Conservation (phyloP, 2,113 vertebrate genomes). For the Takifugu bimaculatus region DNA sequence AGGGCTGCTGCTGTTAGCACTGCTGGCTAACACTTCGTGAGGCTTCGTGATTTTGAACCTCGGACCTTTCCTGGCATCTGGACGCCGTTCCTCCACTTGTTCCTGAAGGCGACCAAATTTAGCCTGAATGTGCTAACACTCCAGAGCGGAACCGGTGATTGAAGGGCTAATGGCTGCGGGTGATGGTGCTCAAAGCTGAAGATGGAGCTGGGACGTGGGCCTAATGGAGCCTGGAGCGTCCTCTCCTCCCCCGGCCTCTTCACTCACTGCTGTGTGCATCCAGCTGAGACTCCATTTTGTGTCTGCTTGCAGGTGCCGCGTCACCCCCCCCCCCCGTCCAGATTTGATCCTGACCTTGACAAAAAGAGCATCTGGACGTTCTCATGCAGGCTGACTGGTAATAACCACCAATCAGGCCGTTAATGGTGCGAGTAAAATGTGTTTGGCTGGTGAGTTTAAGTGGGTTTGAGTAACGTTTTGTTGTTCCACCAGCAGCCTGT, state of each 20-base stretch:
- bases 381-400: constrained; percentile 30
- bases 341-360: constrained; percentile 53
- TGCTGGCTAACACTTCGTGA: too few relatives aligned
- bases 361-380: constrained; percentile 58
- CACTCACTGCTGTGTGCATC: constrained; percentile 31
- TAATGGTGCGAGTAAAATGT: constrained; percentile 52
- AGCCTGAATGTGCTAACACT: constrained; percentile 44
- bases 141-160: constrained; percentile 56
- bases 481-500: constrained; percentile 17
- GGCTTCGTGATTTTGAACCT: too few relatives aligned
- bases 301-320: constrained; percentile 59
- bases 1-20: too few relatives aligned
- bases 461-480: constrained; percentile 25
- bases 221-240: constrained; percentile 64
- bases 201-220: constrained; percentile 41
- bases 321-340: constrained; percentile 18
- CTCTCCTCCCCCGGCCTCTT: constrained; percentile 37
- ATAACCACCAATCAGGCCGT: constrained; percentile 46
- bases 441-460: constrained; percentile 28
- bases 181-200: constrained; percentile 45
- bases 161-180: constrained; percentile 46
- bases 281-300: constrained; percentile 68
- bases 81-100: background rate
- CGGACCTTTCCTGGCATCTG: background rate
- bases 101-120: background rate